phyloP scores from a whole-genome alignment of 1,140 invertebrate species.

The Solen grandis region DNA sequence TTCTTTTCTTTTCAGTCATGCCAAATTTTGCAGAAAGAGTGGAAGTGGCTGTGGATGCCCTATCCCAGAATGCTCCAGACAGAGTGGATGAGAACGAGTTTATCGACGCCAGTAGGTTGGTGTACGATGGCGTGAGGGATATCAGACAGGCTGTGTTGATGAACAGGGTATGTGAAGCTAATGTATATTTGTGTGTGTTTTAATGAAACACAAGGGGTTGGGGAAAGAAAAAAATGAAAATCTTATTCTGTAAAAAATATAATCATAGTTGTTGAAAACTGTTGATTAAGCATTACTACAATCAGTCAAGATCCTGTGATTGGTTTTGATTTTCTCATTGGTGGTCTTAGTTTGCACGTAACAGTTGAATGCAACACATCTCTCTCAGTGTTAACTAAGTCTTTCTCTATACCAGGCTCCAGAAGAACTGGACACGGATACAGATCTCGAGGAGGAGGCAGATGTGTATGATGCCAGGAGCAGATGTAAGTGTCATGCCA shows the following conservation, averaged over 20 bases:
- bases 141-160: constrained; percentile 97
- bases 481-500: constrained; percentile 81
- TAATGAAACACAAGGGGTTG: too few species aligned
- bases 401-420: constrained; percentile 59
- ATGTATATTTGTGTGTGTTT: not conserved
- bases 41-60: constrained; percentile 85
- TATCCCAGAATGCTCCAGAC: constrained; percentile 89
- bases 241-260: too few species aligned
- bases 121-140: constrained; percentile 98
- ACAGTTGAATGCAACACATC: too few species aligned
- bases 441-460: constrained; percentile 81
- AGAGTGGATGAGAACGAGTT: constrained; percentile 99
- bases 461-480: constrained; percentile 79
- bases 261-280: too few species aligned
- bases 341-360: too few species aligned
- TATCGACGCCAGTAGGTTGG: constrained; percentile 97
- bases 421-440: constrained; percentile 82
- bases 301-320: too few species aligned
- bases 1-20: constrained; percentile 87
- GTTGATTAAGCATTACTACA: too few species aligned
- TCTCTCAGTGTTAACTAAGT: too few species aligned
- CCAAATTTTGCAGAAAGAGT: constrained; percentile 88
- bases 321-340: too few species aligned
- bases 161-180: constrained; percentile 90
- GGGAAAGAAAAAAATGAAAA: too few species aligned